Conservation (phyloP, 2,888 invertebrate genomes). For the Patella pellucida region DNA sequence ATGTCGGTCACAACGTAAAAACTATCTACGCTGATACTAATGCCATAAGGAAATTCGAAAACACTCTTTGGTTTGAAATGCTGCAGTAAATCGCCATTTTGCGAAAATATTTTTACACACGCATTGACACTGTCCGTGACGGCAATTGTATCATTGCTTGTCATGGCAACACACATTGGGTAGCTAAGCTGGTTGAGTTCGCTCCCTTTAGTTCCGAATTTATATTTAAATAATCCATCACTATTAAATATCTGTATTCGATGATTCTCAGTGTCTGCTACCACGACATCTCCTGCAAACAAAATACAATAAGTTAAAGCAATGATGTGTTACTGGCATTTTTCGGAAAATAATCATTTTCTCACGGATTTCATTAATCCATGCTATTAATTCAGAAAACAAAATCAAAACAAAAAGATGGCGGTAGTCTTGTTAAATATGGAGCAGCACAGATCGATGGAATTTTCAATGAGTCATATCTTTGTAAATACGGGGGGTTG, state of each 20-base stretch:
- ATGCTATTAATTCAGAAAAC: no score
- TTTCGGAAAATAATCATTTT: no score
- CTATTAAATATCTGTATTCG: conserved; percentile 63
- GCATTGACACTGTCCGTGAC: conserved; percentile 67
- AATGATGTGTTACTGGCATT: no score
- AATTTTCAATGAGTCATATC: no score
- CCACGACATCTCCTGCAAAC: conserved; percentile 61
- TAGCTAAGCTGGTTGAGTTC: conserved; percentile 57
- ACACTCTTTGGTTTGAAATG: conserved; percentile 48
- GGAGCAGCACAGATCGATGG: no score
- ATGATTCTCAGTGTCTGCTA: conserved; percentile 66
- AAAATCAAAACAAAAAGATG: no score
- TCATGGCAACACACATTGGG: conserved; percentile 63
- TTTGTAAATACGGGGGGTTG: no score
- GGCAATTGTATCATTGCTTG: conserved; percentile 57
- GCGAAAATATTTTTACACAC: conserved; percentile 60
- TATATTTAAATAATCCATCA: conserved; percentile 59
- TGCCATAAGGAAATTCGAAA: conserved; percentile 62
- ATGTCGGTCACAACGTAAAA: conserved; percentile 61
- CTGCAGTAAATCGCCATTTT: conserved; percentile 51
- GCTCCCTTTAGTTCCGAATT: conserved; percentile 60
- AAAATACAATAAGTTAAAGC: neutral
- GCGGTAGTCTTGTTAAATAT: no score
- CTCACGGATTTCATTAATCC: no score
- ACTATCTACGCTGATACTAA: conserved; percentile 56